These are phyloP conservation scores for Empidonax traillii DNA, from an alignment of 2,113 vertebrate species.

Conservation along the genomic window DNA sequence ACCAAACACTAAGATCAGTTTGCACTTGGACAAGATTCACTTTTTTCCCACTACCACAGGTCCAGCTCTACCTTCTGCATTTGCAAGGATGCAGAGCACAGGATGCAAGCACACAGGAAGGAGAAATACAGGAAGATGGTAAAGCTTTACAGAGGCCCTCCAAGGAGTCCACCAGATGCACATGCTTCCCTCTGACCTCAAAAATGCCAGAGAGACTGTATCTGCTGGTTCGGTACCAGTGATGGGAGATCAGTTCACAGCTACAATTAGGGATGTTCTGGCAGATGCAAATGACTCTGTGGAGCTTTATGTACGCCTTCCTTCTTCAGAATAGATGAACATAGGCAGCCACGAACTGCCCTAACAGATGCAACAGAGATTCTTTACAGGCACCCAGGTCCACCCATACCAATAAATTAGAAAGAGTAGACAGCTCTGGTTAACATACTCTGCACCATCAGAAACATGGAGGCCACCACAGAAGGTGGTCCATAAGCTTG, in stretches of 20 bases:
- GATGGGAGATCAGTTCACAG: background rate
- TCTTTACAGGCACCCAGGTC: background rate
- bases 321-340: background rate
- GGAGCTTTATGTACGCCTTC: background rate
- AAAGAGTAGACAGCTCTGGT: background rate
- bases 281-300: background rate
- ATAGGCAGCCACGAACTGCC: background rate
- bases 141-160: background rate
- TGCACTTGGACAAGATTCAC: background rate
- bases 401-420: background rate
- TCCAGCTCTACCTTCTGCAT: background rate
- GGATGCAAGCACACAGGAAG: rapidly evolving
- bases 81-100: background rate
- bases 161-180: background rate
- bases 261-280: background rate
- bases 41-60: background rate
- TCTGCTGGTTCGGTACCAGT: rapidly evolving
- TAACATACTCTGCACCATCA: background rate
- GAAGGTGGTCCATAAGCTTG: background rate
- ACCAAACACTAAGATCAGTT: background rate
- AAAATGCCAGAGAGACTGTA: background rate
- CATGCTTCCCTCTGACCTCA: background rate
- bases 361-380: background rate
- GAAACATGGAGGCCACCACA: background rate
- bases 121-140: background rate